Conservation (phyloP, 2,113 vertebrate species). For the Anarrhichthys ocellatus region DNA sequence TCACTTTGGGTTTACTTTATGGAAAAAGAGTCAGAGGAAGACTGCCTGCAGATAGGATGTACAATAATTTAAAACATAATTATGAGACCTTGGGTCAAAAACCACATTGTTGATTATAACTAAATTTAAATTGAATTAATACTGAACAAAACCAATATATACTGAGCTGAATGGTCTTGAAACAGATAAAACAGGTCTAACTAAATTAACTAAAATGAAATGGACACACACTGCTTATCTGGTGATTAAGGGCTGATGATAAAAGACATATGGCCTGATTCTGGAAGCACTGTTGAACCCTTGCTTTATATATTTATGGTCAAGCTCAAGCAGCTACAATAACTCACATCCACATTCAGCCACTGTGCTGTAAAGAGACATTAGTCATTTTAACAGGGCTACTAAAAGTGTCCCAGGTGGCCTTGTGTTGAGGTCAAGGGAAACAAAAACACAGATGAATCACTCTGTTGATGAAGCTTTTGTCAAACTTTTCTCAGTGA, state of each 20-base stretch:
- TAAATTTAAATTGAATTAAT: conserved; percentile 21
- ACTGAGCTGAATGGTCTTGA: conserved; percentile 13
- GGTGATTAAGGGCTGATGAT: conserved; percentile 20
- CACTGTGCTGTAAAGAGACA: conserved; percentile 15
- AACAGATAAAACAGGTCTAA: background rate
- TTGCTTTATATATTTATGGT: conserved; percentile 1
- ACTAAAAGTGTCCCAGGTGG: conserved; percentile 22
- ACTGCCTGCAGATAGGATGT: background rate
- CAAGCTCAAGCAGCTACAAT: conserved; percentile 3
- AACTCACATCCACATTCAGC: conserved; percentile 22
- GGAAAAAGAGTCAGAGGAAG: background rate
- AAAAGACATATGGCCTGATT: conserved; percentile 21
- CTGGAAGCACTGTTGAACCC: background rate
- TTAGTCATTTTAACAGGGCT: conserved; percentile 49
- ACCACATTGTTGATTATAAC: background rate
- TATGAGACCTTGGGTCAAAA: background rate
- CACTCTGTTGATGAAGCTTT: conserved; percentile 20
- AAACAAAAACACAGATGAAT: conserved; percentile 24
- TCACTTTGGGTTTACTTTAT: conserved; percentile 5
- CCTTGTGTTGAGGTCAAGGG: conserved; percentile 15
- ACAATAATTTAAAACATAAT: conserved; percentile 18
- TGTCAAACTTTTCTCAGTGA: conserved; percentile 23
- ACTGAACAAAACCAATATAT: conserved; percentile 13
- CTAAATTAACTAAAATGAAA: conserved; percentile 14
- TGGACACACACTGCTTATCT: background rate